Evolutionary conservation across 2,797 vertebrate species (phyloP).

Genomic region (Sylvilagus floridanus): DNA sequence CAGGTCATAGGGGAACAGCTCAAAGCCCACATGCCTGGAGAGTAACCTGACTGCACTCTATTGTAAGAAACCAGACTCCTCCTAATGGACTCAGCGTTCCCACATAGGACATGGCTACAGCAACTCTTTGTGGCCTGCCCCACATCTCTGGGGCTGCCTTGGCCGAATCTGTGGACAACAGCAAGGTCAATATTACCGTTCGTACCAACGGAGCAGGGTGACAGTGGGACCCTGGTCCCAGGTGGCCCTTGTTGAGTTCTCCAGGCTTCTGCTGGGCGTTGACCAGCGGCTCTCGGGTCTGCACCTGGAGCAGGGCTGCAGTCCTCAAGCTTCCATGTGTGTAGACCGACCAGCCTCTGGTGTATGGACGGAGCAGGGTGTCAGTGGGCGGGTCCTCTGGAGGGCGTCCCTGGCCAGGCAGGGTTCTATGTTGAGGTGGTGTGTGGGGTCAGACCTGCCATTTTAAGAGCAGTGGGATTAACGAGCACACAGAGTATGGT

Average conservation of each 20-base stretch:
- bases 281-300: background rate
- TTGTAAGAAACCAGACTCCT: background rate
- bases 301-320: background rate
- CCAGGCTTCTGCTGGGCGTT: background rate
- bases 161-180: background rate
- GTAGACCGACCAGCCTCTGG: background rate
- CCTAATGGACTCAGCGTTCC: background rate
- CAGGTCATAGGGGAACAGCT: too few species aligned
- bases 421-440: too few species aligned
- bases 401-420: too few species aligned
- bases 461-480: background rate
- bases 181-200: background rate
- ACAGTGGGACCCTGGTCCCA: background rate
- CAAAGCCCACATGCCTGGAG: too few species aligned
- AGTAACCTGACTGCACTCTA: background rate
- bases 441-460: background rate
- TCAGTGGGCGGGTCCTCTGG: too few species aligned
- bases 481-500: background rate
- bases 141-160: too few species aligned
- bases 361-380: too few species aligned
- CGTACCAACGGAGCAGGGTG: background rate
- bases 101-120: background rate
- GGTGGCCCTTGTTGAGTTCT: too few species aligned
- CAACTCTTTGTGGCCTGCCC: background rate
- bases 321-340: background rate